Percentiles rank a stretch among this genome's conserved stretches.
These are phyloP conservation scores for Xanthorhoe designata DNA, from an alignment of 2,888 invertebrate genomes.

Conservation along the genomic window DNA sequence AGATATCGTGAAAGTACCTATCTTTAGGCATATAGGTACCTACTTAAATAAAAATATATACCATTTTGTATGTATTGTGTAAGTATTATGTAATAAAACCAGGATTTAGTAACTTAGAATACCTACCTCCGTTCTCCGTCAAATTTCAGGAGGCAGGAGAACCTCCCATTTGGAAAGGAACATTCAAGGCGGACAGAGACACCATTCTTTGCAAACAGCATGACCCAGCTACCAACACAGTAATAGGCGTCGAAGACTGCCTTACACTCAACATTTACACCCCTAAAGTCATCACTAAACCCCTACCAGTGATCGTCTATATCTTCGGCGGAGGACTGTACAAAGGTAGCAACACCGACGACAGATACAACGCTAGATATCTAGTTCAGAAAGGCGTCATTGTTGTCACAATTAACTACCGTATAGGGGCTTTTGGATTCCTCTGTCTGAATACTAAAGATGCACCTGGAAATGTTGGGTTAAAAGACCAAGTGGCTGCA, in stretches of 20 bases:
- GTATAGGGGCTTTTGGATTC: conserved; percentile 63
- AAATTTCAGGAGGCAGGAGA: conserved; percentile 47
- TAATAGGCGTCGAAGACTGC: conserved; percentile 57
- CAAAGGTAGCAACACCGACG: conserved; percentile 53
- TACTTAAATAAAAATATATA: too few relatives aligned
- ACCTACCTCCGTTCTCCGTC: too few relatives aligned
- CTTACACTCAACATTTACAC: conserved; percentile 61
- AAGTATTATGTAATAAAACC: too few relatives aligned
- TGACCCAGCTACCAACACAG: conserved; percentile 25
- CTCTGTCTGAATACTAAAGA: conserved; percentile 57
- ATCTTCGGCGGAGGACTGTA: conserved; percentile 60
- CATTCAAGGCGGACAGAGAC: conserved; percentile 44
- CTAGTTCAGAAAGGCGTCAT: conserved; percentile 57
- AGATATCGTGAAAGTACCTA: too few relatives aligned
- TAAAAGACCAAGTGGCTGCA: conserved; percentile 66
- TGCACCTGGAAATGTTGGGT: conserved; percentile 60
- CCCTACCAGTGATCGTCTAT: conserved; percentile 58
- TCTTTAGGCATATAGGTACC: too few relatives aligned
- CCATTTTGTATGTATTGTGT: too few relatives aligned
- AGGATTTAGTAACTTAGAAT: too few relatives aligned
- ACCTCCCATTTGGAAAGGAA: conserved; percentile 50
- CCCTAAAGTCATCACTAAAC: conserved; percentile 58
- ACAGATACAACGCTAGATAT: conserved; percentile 56
- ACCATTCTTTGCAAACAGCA: conserved; percentile 49
- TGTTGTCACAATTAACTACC: conserved; percentile 61